Evolutionary conservation across 1,140 invertebrate genomes (phyloP).

Genomic region (Hormaphis cornu): DNA sequence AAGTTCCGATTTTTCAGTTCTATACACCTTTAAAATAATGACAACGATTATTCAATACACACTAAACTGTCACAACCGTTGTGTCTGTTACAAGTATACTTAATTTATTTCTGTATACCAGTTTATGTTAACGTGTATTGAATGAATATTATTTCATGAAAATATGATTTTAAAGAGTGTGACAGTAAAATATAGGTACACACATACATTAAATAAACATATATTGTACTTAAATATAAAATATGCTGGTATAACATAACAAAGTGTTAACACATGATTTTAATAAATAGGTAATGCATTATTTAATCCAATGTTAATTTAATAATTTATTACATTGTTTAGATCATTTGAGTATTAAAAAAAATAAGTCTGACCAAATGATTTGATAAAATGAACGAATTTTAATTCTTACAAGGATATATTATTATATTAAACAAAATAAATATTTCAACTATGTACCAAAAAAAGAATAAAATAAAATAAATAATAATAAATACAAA

Average conservation of each 20-base stretch:
- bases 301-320: slow-evolving; percentile 25
- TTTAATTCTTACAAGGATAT: not conserved
- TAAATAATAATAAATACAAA: slow-evolving; percentile 15
- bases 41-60: too few relatives aligned
- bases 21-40: too few relatives aligned
- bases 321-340: slow-evolving; percentile 3
- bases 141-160: too few relatives aligned
- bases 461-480: slow-evolving; percentile 1
- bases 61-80: too few relatives aligned
- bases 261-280: not conserved
- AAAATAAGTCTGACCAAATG: not conserved
- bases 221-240: too few relatives aligned
- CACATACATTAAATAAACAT: too few relatives aligned
- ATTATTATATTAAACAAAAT: slow-evolving; percentile 29
- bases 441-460: slow-evolving; percentile 30
- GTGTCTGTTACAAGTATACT: too few relatives aligned
- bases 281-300: slow-evolving; percentile 18
- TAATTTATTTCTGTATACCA: too few relatives aligned
- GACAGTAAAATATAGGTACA: too few relatives aligned
- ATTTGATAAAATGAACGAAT: not conserved
- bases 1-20: too few relatives aligned
- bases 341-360: slow-evolving; percentile 4
- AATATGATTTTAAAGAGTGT: too few relatives aligned
- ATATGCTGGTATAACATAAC: not conserved
- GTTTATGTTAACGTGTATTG: too few relatives aligned